Evolutionary conservation across 1,140 invertebrate genomes (phyloP), one percentile per base, ranked within the genome.

Genomic region (Dendrolimus kikuchii): DNA sequence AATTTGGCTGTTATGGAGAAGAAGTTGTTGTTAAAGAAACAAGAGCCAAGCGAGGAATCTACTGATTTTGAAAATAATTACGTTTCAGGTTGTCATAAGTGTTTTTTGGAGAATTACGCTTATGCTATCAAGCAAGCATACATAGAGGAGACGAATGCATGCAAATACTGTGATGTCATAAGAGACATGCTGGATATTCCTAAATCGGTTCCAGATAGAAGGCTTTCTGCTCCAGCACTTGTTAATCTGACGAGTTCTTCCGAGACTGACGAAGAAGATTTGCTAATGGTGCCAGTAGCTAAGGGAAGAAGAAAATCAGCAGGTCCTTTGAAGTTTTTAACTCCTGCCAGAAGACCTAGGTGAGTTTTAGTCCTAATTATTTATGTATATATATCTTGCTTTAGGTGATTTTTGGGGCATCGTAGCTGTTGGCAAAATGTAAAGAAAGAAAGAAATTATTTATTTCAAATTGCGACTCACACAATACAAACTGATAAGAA

Each of bases 131-230:
- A 79, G 0, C 76, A 86, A 55, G 87, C 85, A 4, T 87, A 86
- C 55, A 86, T 84, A 59, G 79, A 71, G 36, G 78, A 87, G 52
- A 75, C 85, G 2, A 72, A 69, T 10, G 68, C 70, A 38, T 88
- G 87, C 62, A 86, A 86, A 71, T 88, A 83, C 64, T 88, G 87
- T 69, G 85, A 86, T 48, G 85, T 88, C 37, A 78, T 88, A 48
- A 70, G 78, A 46, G 84, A 87, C 51, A 84, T 87, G 72, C 64
- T 87, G 38, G 85, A 86, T 48, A 64, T 69, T n/a, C 77, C 85
- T 6, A 83, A 78, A 50, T 53, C 55, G 7, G 55, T 74, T 4
- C 64, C 71, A 1, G 77, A 71, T 45, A 73, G 86, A 51, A 66
- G 86, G 51, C 66, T 72, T 55, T 88, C 86, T 5, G 81, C 86